Conservation (phyloP, 1,140 invertebrate genomes). For the Lepidurus apus region DNA sequence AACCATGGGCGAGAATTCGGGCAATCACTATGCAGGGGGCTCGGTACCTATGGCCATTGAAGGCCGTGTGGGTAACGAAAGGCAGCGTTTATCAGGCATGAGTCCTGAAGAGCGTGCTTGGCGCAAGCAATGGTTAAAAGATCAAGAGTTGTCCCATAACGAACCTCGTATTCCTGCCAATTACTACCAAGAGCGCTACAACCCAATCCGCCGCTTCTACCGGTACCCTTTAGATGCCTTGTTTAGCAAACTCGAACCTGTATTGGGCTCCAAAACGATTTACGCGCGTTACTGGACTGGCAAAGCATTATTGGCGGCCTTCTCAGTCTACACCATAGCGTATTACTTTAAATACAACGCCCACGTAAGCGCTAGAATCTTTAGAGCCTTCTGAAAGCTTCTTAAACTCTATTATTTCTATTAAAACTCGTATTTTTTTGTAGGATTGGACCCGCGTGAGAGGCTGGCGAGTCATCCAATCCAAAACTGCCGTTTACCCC, state of each 20-base stretch:
- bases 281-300: constrained; percentile 56
- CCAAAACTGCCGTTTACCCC: constrained; percentile 52
- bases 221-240: constrained; percentile 62
- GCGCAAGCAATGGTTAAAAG: constrained; percentile 74
- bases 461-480: constrained; percentile 56
- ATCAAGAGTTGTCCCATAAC: constrained; percentile 64
- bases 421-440: neutral
- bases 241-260: constrained; percentile 48
- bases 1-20: neutral
- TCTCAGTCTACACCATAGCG: constrained; percentile 49
- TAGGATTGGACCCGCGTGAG: constrained; percentile 65
- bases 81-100: constrained; percentile 75
- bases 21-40: neutral
- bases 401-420: neutral
- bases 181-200: constrained; percentile 61
- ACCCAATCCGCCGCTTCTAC: constrained; percentile 71
- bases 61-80: constrained; percentile 63
- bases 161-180: constrained; percentile 63
- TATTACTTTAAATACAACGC: constrained; percentile 76
- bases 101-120: constrained; percentile 72
- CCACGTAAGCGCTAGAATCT: constrained; percentile 54
- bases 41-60: constrained; percentile 61
- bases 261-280: constrained; percentile 53
- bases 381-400: neutral
- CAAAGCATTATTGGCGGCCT: constrained; percentile 52